Percentiles rank a stretch among this genome's conserved stretches.
Evolutionary conservation across 1,140 invertebrate species (phyloP).

Genomic region (Listronotus oregonensis): DNA sequence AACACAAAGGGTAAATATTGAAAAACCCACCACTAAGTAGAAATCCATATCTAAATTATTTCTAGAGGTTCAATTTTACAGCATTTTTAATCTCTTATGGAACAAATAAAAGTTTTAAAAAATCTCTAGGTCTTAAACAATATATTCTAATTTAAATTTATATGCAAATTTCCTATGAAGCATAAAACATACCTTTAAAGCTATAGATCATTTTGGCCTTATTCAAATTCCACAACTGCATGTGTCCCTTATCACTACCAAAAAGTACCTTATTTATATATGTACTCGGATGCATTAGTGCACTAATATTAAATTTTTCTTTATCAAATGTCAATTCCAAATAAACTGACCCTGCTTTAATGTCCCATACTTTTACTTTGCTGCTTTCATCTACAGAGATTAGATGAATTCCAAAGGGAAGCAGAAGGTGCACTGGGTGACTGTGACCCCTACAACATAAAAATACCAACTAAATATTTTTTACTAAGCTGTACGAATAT

Average conservation of each 20-base stretch:
- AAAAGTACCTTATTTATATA: conserved; percentile 96
- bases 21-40: too few species aligned
- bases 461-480: background rate
- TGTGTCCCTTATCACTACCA: conserved; percentile 82
- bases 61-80: too few species aligned
- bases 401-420: conserved; percentile 86
- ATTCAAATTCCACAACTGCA: conserved; percentile 92
- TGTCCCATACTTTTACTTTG: conserved; percentile 82
- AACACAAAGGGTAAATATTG: too few species aligned
- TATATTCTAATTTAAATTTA: background rate
- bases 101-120: too few species aligned
- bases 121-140: too few species aligned
- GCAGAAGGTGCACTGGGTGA: conserved; percentile 72
- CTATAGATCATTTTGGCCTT: conserved; percentile 77
- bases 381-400: conserved; percentile 84
- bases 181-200: conserved; percentile 65
- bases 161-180: background rate
- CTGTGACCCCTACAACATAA: conserved; percentile 65
- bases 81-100: too few species aligned
- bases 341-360: conserved; percentile 72
- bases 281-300: conserved; percentile 85
- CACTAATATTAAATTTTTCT: conserved; percentile 75
- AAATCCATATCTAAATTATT: too few species aligned
- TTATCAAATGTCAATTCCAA: conserved; percentile 74
- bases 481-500: background rate